Base-by-base conservation (phyloP, 2,113 vertebrate species). In the Malurus cyaneus region DNA sequence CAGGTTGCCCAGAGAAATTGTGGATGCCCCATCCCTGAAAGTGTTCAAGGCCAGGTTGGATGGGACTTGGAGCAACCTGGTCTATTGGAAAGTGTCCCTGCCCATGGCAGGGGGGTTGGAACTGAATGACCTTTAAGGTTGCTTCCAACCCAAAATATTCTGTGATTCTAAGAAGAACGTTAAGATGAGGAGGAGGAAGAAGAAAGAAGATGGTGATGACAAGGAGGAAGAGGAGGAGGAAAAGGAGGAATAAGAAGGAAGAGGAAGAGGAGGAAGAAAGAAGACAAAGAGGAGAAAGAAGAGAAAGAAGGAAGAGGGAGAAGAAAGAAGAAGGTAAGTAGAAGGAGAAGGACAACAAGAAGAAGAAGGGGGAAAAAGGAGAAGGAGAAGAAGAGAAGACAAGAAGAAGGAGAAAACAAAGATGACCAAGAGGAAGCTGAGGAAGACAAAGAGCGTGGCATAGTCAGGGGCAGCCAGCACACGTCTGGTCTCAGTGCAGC, bases 291-390 rank as follows among this genome's bases (percentile, higher is more conserved):
- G 25, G 24, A 36, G 18, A 18, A 52, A 16, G 28, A 53, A 14
- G 62, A 31, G 28, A 14, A 29, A 23, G 17, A 34, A 39, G 25
- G 57, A 60, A 39, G 9, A 31, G 3, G 16, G 39, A 62, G 61
- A 41, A 41, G 28, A 34, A 36, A 36, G 34, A 61, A 28, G 14
- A 21, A 24, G 14, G 24, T 11, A 28, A 41, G 36, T 41, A 24
- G 56, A 34, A 10, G 6, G 6, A 57, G 7, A 25, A 56, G 8
- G 14, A 39, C 6, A 32, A 49, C 3, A 12, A 19, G 14, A 12
- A 34, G 16, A 14, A 18, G 15, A 12, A 7, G 7, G 6, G 18
- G 6, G 6, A 6, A 17, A 3, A 3, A 12, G 34, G 8, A 57
- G 19, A 14, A 56, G 16, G 17, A 57, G 17, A 23, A 17, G 44